Percentiles rank a stretch among this genome's conserved stretches.
Evolutionary conservation across 2,888 invertebrate genomes (phyloP).

Genomic region (Malthinus flaveolus): DNA sequence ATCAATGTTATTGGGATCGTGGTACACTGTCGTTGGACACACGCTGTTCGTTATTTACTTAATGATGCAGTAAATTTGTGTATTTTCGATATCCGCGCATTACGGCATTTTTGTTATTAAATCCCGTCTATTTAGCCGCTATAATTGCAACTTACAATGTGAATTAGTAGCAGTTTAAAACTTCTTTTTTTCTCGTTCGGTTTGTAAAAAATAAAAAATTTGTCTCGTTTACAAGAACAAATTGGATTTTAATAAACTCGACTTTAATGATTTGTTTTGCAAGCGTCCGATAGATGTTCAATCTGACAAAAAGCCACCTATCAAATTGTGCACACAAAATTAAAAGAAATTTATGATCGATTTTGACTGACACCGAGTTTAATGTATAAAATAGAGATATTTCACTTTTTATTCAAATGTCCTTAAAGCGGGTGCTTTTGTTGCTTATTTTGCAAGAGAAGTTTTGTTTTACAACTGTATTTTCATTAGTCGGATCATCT

Average conservation of each 20-base stretch:
- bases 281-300: neutral
- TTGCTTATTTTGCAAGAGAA: no score
- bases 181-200: no score
- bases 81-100: constrained; percentile 35
- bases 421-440: no score
- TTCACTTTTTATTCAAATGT: no score
- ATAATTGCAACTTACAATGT: no score
- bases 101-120: no score
- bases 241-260: neutral
- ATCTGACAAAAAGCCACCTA: neutral
- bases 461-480: no score
- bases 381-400: no score
- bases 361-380: neutral
- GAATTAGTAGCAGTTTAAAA: no score
- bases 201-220: no score
- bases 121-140: no score
- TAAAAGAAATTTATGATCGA: constrained; percentile 4
- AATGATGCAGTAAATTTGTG: constrained; percentile 51
- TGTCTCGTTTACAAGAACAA: neutral
- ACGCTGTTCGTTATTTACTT: constrained; percentile 45
- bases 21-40: constrained; percentile 28
- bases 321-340: constrained; percentile 1
- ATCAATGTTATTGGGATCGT: constrained; percentile 47
- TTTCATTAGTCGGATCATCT: no score
- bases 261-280: neutral